Evolutionary conservation across 2,888 invertebrate genomes (phyloP).

Genomic region (Zhuqinia jingwanae): DNA sequence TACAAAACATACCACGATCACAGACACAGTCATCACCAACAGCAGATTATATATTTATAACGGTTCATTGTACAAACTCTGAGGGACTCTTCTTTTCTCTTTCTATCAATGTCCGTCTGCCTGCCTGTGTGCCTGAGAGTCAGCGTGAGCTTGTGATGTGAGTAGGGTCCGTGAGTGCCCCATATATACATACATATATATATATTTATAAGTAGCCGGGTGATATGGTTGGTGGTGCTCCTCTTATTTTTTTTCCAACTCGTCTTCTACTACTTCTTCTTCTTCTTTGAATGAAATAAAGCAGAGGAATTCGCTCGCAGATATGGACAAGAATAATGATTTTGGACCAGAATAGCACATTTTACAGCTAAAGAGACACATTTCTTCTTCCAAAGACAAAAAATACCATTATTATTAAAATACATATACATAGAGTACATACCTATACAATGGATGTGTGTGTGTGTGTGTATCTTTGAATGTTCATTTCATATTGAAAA

Average conservation of each 20-base stretch:
- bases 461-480: background rate
- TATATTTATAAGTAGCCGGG: background rate
- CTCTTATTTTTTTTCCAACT: background rate
- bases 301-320: slow-evolving; percentile 63
- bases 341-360: slow-evolving; percentile 63
- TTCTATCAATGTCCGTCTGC: slow-evolving; percentile 46
- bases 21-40: slow-evolving; percentile 36
- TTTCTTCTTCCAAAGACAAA: slow-evolving; percentile 53
- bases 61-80: slow-evolving; percentile 63
- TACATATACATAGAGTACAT: slow-evolving; percentile 19
- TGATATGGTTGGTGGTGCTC: background rate
- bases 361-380: slow-evolving; percentile 59
- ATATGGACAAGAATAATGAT: slow-evolving; percentile 70
- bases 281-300: slow-evolving; percentile 60
- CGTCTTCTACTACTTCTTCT: slow-evolving; percentile 19
- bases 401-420: slow-evolving; percentile 51
- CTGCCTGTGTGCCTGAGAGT: background rate
- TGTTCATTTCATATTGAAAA: slow-evolving; percentile 26
- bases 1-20: background rate
- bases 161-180: slow-evolving; percentile 10
- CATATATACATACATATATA: no score
- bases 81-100: slow-evolving; percentile 56
- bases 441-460: background rate
- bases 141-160: background rate
- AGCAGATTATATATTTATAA: slow-evolving; percentile 67